Base-by-base conservation (phyloP, 2,888 invertebrate genomes). In the Diloba caeruleocephala region DNA sequence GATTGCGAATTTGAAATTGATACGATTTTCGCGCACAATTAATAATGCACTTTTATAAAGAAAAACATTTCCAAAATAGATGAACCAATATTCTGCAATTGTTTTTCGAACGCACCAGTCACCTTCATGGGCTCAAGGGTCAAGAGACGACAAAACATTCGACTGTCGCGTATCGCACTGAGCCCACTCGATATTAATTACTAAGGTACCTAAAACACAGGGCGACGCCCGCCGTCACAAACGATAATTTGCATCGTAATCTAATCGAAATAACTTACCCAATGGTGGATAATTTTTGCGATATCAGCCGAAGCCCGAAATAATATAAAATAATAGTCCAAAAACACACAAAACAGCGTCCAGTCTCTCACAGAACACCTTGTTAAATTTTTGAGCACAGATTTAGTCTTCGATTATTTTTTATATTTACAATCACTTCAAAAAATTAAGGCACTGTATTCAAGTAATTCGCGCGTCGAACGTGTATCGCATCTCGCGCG, bases 221-320 rank as follows among this genome's bases (percentile, higher is more conserved):
- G 71, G 71, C 72, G 82, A 83, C 79, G 82, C 77, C 82, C 78
- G 77, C 77, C 75, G 76, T 75, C 71, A 74, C 73, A 74, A 83
- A 84, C 84, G 88, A 89, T 90, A 89, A 91, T 90, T 91, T 88
- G 89, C 89, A 91, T 89, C 79, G 86, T 90, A 91, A 93, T 92
- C 91, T 92, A 90, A 93, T 93, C 92, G 77, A 89, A 85, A 88
- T 82, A 81, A 79, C 93, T 93, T 84, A 93, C 93, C 93, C 90
- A 92, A 93, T 93, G 88, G 89, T 92, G 92, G 89, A 91, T 90
- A 87, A 88, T 89, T 89, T 88, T 87, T 77, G 84, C 87, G 88
- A 84, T 91, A 92, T 89, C 92, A 84, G 84, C 77, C 80, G 79
- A 71, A 78, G 80, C 81, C 81, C 84, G 77, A 85, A 72, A 81